Base-by-base conservation (phyloP, 2,797 vertebrate genomes). In the Micromesistius poutassou region DNA sequence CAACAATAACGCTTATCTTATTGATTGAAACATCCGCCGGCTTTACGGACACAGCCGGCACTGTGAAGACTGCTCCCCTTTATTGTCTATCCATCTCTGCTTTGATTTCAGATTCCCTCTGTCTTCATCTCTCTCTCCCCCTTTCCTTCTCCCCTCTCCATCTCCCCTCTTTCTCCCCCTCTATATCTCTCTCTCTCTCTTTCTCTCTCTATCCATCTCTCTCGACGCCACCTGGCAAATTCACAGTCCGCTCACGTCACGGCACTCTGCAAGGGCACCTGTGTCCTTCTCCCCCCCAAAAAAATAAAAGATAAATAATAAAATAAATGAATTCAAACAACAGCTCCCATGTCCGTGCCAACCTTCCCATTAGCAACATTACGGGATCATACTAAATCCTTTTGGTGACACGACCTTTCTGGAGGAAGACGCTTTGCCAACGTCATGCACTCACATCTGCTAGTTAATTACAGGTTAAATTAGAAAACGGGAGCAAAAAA, bases 161-260 rank as follows among this genome's bases (percentile, higher is more conserved):
- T 88, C 90, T 78, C 81, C 81, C 89, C 86, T 89, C 88, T 82
- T 77, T 87, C 85, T 88, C 89, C 84, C 85, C 87, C 85, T 46
- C 86, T 81, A 85, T 79, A 83, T 88, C 89, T 87, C 82, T 75
- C 83, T 88, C 87, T 91, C 90, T 90, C 90, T 89, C 86, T 74
- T 85, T 90, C 46, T 87, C 88, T 82, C 85, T 89, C 88, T 79
- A 74, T 75, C 84, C 88, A 87, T 91, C 86, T 91, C 87, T 91
- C 90, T 90, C 87, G 74, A 85, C 90, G 89, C 94, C 94, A 95
- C 94, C 94, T 95, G 94, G 93, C 92, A 93, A 93, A 95, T 95
- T 94, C 93, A 93, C 91, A 95, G 93, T 95, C 94, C 85, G 78
- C 94, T 94, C 94, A 95, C 94, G 94, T 95, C 93, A 95, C 91